phyloP scores from a whole-genome alignment of 92 coral and sea anemone species.

The Umimayanthus kanabou region DNA sequence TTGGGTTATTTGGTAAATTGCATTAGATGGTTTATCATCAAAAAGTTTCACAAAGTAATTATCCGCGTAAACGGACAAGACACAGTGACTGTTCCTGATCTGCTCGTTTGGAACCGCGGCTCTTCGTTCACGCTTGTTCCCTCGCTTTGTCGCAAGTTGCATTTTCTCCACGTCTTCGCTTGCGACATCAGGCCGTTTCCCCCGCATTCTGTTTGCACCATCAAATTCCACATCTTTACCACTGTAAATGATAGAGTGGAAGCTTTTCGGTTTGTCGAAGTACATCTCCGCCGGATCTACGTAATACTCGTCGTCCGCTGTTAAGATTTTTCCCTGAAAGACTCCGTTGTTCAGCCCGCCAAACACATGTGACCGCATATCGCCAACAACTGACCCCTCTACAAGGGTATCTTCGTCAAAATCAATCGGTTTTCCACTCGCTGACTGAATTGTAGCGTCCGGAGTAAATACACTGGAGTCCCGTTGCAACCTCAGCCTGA shows the following conservation, averaged over 20 bases:
- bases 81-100: conserved; percentile 65
- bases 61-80: conserved; percentile 82
- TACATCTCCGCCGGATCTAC: conserved; percentile 90
- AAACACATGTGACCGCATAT: conserved; percentile 76
- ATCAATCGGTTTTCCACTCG: conserved; percentile 71
- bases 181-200: conserved; percentile 35
- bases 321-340: conserved; percentile 87
- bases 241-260: conserved; percentile 93
- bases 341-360: conserved; percentile 85
- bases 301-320: conserved; percentile 70
- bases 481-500: conserved; percentile 66
- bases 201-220: conserved; percentile 47
- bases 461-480: conserved; percentile 73
- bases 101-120: conserved; percentile 43
- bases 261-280: conserved; percentile 62
- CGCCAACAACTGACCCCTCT: conserved; percentile 82
- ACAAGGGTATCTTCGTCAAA: conserved; percentile 74
- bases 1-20: conserved; percentile 75
- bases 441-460: conserved; percentile 77
- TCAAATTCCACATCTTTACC: conserved; percentile 74
- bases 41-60: conserved; percentile 68
- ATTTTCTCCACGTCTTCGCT: conserved; percentile 30
- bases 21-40: conserved; percentile 73
- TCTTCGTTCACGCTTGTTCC: conserved; percentile 52
- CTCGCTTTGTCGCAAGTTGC: neutral